phyloP scores from a whole-genome alignment of 1,140 invertebrate species.

The Lepidurus packardi region DNA sequence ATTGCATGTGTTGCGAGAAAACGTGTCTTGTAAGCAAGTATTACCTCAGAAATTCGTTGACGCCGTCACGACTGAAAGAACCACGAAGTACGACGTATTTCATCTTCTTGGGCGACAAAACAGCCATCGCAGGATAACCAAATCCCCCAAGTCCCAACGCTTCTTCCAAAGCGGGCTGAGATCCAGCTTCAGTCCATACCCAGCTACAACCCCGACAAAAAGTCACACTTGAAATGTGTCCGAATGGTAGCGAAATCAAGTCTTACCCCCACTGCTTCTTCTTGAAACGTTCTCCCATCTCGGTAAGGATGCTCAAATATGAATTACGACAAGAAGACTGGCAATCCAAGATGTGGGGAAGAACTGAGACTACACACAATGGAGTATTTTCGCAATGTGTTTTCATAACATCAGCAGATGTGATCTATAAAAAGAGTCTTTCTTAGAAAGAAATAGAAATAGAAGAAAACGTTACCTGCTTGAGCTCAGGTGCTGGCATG shows the following conservation, averaged over 20 bases:
- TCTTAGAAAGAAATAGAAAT: neutral
- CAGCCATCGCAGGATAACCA: conserved; percentile 83
- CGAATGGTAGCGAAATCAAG: conserved; percentile 5
- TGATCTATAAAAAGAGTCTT: conserved; percentile 45
- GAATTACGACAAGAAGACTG: conserved; percentile 87
- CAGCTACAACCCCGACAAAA: conserved; percentile 56
- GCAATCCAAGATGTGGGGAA: conserved; percentile 97
- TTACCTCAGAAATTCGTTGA: conserved; percentile 84
- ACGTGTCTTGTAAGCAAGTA: neutral
- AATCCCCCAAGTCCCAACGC: conserved; percentile 84
- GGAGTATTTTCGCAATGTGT: conserved; percentile 75
- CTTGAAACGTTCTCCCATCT: conserved; percentile 87
- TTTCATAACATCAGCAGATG: conserved; percentile 57
- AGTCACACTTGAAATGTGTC: neutral
- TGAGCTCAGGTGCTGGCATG: conserved; percentile 81
- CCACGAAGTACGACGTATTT: conserved; percentile 91
- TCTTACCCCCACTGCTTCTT: conserved; percentile 91
- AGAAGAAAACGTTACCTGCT: conserved; percentile 54
- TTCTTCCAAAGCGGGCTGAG: conserved; percentile 77
- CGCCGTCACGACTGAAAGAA: conserved; percentile 89
- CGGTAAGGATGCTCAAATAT: conserved; percentile 70
- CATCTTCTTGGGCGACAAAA: conserved; percentile 93
- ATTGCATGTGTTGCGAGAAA: neutral
- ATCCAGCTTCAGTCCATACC: conserved; percentile 88
- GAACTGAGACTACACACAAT: conserved; percentile 85